Conservation (phyloP, 2,888 invertebrate genomes). For the Caenorhabditis plicata region DNA sequence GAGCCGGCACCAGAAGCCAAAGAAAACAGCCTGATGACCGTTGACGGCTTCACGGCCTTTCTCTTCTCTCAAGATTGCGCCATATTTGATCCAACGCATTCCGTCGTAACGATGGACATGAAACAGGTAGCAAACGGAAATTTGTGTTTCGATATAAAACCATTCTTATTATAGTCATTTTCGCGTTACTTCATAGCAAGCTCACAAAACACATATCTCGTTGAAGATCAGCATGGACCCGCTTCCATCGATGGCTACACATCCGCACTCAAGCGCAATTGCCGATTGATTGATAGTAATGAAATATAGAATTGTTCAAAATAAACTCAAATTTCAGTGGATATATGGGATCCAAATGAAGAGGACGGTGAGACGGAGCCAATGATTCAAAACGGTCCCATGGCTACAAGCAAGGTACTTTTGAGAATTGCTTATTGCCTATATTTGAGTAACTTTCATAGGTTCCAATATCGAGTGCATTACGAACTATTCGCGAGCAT, state of each 20-base stretch:
- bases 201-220: conserved; percentile 50
- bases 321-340: conserved; percentile 70
- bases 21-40: conserved; percentile 69
- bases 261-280: conserved; percentile 69
- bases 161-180: conserved; percentile 62
- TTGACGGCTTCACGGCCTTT: conserved; percentile 70
- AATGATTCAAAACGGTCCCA: conserved; percentile 71
- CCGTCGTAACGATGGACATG: conserved; percentile 70
- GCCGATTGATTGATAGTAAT: conserved; percentile 70
- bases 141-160: neutral
- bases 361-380: conserved; percentile 54
- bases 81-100: conserved; percentile 69
- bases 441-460: no score
- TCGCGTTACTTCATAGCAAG: conserved; percentile 51
- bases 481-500: conserved; percentile 68
- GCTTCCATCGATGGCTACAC: conserved; percentile 70
- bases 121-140: conserved; percentile 65
- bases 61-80: conserved; percentile 69
- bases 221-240: conserved; percentile 71
- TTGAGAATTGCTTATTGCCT: no score
- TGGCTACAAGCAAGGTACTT: conserved; percentile 68
- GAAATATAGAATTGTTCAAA: no score
- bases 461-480: conserved; percentile 56
- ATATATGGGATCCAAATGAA: conserved; percentile 70
- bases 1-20: conserved; percentile 71